phyloP scores from a whole-genome alignment of 2,113 vertebrate species.

The Vulpes ferrilata region DNA sequence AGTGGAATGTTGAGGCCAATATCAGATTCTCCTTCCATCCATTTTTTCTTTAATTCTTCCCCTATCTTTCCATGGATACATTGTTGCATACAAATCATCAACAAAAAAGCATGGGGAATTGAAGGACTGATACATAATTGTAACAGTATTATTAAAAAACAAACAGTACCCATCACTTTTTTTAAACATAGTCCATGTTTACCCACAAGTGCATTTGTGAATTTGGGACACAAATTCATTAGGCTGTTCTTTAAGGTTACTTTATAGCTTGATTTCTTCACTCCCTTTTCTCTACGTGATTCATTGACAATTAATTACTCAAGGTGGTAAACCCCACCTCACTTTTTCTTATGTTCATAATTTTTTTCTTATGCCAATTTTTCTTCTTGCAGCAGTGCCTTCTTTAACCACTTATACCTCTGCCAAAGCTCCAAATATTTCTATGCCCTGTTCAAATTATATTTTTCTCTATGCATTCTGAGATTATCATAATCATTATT shows the following conservation, averaged over 20 bases:
- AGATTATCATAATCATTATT: neutral
- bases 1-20: neutral
- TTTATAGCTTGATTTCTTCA: neutral
- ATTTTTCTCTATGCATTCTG: neutral
- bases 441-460: neutral
- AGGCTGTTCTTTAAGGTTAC: neutral
- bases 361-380: neutral
- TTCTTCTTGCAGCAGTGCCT: neutral
- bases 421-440: neutral
- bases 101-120: neutral
- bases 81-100: neutral
- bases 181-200: neutral
- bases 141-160: neutral
- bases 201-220: neutral
- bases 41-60: neutral
- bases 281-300: too few species aligned
- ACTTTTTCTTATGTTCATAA: neutral
- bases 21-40: neutral
- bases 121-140: neutral
- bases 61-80: neutral
- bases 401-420: neutral
- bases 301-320: neutral
- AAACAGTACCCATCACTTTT: neutral
- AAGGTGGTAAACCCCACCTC: accelerated
- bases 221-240: neutral